phyloP scores from a whole-genome alignment of 2,888 invertebrate species.

The Microplitis manilae region DNA sequence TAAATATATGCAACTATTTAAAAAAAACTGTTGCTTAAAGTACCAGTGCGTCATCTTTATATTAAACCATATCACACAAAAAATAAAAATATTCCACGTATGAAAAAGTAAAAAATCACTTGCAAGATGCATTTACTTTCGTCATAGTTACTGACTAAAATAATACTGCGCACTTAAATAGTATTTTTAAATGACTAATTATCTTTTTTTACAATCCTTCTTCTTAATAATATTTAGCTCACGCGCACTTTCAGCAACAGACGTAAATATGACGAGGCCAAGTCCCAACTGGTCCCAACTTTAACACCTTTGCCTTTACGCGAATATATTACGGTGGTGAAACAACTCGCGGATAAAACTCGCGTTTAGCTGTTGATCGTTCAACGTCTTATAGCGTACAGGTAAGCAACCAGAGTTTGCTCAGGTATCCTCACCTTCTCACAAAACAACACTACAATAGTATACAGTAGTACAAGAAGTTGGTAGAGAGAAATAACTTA shows the following conservation, averaged over 20 bases:
- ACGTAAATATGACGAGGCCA: slow-evolving; percentile 52
- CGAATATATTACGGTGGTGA: no score
- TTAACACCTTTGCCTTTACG: slow-evolving; percentile 7
- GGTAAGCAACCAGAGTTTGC: not conserved
- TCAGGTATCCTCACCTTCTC: not conserved
- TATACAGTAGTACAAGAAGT: not conserved
- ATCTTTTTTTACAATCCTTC: not conserved
- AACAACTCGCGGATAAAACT: no score
- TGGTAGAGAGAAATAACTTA: not conserved
- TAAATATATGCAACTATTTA: not conserved
- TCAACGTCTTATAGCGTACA: not conserved
- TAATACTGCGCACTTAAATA: not conserved
- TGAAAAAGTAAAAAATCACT: no score
- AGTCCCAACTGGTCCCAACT: slow-evolving; percentile 48
- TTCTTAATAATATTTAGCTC: slow-evolving; percentile 10
- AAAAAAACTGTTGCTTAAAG: not conserved
- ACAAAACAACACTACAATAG: not conserved
- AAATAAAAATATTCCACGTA: no score
- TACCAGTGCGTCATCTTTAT: not conserved
- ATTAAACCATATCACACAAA: not conserved
- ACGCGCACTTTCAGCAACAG: slow-evolving; percentile 32
- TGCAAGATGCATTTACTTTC: no score
- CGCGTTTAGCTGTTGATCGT: not conserved
- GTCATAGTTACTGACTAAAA: no score
- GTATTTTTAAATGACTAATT: not conserved